Evolutionary conservation across 2,113 vertebrate species (phyloP).

Genomic region (Tichodroma muraria): DNA sequence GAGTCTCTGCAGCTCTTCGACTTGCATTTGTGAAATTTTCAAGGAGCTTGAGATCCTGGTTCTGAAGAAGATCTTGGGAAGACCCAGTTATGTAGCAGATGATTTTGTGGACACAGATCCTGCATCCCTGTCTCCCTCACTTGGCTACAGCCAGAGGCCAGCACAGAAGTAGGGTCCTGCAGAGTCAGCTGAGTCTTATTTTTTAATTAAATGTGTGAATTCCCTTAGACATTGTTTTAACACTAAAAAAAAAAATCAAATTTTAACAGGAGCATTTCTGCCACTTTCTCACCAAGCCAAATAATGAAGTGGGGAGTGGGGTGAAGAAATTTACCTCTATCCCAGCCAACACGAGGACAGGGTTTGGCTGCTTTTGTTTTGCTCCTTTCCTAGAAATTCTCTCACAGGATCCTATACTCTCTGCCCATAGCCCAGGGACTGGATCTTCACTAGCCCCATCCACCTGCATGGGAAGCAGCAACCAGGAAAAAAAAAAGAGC

Average conservation of each 20-base stretch:
- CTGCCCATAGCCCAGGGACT: background rate
- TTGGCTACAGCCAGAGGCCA: background rate
- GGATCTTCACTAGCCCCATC: background rate
- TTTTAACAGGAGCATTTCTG: background rate
- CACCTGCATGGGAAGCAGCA: background rate
- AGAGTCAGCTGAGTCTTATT: background rate
- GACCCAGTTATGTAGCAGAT: background rate
- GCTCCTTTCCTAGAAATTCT: background rate
- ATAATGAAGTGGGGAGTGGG: accelerated
- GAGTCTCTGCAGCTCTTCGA: background rate
- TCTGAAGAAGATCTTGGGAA: background rate
- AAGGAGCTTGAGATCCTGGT: background rate
- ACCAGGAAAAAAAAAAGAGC: background rate
- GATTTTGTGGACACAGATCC: background rate
- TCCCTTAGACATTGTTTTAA: background rate
- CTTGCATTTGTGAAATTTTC: background rate
- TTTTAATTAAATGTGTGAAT: background rate
- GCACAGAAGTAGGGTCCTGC: background rate
- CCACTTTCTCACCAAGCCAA: background rate
- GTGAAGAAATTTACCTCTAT: background rate
- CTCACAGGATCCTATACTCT: background rate
- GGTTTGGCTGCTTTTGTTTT: background rate
- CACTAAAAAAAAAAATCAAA: background rate
- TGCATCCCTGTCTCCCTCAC: background rate
- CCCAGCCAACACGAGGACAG: background rate